Conservation (phyloP, 1,140 invertebrate species). For the Euura lappo region DNA sequence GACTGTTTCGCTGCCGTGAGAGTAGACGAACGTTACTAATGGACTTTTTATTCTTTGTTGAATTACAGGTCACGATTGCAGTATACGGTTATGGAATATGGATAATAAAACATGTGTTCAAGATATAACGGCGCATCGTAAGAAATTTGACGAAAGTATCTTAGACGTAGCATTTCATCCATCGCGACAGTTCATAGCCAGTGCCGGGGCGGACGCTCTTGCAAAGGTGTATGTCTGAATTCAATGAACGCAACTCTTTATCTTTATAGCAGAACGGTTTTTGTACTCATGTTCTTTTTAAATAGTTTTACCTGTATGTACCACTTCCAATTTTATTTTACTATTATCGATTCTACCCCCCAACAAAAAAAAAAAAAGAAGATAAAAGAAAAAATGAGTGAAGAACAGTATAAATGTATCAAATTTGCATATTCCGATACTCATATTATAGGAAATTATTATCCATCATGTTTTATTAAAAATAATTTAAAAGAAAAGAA, state of each 20-base stretch:
- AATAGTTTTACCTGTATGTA: slow-evolving; percentile 52
- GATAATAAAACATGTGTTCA: slow-evolving; percentile 99
- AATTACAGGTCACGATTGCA: slow-evolving; percentile 91
- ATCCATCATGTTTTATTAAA: slow-evolving; percentile 26
- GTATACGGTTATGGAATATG: slow-evolving; percentile 98
- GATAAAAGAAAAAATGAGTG: slow-evolving; percentile 13
- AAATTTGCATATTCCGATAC: slow-evolving; percentile 29
- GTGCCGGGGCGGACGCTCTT: slow-evolving; percentile 96
- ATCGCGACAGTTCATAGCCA: slow-evolving; percentile 96
- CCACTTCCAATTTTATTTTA: slow-evolving; percentile 42
- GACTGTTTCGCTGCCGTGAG: neutral
- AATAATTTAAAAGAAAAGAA: slow-evolving; percentile 17
- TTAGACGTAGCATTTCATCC: slow-evolving; percentile 99
- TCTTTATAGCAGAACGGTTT: slow-evolving; percentile 37
- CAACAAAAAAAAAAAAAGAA: neutral
- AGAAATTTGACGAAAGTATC: slow-evolving; percentile 99
- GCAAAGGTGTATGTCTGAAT: slow-evolving; percentile 94
- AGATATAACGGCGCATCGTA: slow-evolving; percentile 98
- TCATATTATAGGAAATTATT: slow-evolving; percentile 26
- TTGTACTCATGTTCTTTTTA: slow-evolving; percentile 55
- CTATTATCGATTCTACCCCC: slow-evolving; percentile 17
- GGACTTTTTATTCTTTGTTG: slow-evolving; percentile 9
- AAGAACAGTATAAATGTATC: slow-evolving; percentile 21
- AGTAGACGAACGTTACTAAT: neutral
- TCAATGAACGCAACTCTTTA: slow-evolving; percentile 32